Evolutionary conservation across 2,797 vertebrate genomes (phyloP).

Genomic region (Anguilla anguilla): DNA sequence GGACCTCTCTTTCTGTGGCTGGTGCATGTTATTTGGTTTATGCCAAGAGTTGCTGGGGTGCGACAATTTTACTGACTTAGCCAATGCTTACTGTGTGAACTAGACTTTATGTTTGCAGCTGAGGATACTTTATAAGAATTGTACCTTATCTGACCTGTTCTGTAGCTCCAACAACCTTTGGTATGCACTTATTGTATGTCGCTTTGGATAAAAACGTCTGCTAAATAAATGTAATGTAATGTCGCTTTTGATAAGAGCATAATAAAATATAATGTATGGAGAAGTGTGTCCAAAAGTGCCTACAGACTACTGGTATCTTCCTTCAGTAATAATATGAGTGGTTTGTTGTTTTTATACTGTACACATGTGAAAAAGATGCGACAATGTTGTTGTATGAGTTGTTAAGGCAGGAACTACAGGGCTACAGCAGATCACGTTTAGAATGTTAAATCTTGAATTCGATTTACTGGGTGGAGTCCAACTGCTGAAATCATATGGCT

Average conservation of each 20-base stretch:
- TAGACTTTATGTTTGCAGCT: too few relatives aligned
- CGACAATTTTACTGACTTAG: too few relatives aligned
- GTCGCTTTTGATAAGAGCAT: too few relatives aligned
- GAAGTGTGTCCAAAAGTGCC: not conserved
- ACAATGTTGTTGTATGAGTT: not conserved
- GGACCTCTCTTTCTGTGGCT: not conserved
- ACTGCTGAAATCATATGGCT: not conserved
- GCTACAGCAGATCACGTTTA: not conserved
- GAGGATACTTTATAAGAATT: too few relatives aligned
- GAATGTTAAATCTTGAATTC: not conserved
- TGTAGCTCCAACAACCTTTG: too few relatives aligned
- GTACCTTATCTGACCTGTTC: too few relatives aligned
- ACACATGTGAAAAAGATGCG: not conserved
- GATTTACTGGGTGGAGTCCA: not conserved
- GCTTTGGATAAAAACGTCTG: too few relatives aligned
- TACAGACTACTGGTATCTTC: not conserved
- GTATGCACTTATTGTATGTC: too few relatives aligned
- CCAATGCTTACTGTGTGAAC: too few relatives aligned
- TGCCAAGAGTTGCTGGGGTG: not conserved
- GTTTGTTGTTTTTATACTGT: conserved; percentile 2
- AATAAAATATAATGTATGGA: too few relatives aligned
- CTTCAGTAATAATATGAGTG: not conserved
- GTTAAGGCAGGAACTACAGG: not conserved
- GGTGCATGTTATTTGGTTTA: not conserved
- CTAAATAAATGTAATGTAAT: too few relatives aligned